phyloP scores from a whole-genome alignment of 2,797 vertebrate species.

The Australoheros facetus region DNA sequence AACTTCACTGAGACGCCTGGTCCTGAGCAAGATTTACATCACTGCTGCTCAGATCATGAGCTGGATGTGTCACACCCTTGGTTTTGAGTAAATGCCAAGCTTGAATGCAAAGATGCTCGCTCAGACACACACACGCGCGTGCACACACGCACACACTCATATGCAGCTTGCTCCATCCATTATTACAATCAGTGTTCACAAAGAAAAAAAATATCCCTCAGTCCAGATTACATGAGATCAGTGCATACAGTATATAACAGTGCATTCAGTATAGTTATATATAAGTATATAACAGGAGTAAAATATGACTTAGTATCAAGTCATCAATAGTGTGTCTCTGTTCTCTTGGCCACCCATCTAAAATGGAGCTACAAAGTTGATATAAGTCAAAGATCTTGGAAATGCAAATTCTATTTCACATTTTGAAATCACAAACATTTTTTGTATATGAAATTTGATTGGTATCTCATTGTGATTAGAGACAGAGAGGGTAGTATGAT shows the following conservation, averaged over 20 bases:
- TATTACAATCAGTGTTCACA: background rate
- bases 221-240: background rate
- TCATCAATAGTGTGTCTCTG: background rate
- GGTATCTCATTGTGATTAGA: too few species aligned
- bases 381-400: background rate
- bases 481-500: too few species aligned
- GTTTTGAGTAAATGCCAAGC: background rate
- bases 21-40: background rate
- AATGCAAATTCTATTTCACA: background rate
- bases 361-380: background rate
- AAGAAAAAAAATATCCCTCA: background rate
- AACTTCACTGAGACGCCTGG: background rate
- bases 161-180: background rate
- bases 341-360: background rate
- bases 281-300: background rate
- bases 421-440: background rate
- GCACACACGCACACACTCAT: background rate
- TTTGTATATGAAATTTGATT: too few species aligned
- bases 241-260: background rate
- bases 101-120: background rate
- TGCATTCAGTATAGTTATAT: background rate
- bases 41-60: slow-evolving; percentile 6
- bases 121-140: background rate
- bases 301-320: background rate
- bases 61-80: slow-evolving; percentile 13